Evolutionary conservation across 2,888 invertebrate species (phyloP), one percentile per base, ranked within the genome.

Genomic region (Chymomyza amoena): DNA sequence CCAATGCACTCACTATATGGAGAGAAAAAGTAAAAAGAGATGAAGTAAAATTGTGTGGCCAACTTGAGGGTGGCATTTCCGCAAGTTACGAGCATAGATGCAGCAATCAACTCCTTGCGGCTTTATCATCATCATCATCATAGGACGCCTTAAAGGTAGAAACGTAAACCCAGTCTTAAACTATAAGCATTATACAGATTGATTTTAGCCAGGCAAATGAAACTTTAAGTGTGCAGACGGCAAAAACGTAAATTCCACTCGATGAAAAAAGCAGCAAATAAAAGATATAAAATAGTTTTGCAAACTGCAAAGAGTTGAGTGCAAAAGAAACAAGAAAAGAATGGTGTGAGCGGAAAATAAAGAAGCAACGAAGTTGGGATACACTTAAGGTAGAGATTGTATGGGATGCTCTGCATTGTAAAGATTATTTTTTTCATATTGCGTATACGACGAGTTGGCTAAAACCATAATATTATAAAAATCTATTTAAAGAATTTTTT

Each of bases 1-100:
- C 89, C 88, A 81, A 75, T 83, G 88, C 84, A 88, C 89, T 89
- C 81, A 80, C 76, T 39, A 4, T 13, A 25, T 28, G 59, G 7
- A 32, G 15, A 2, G n/a, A 25, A 20, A 15, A 59, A 59, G 28
- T n/a, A 25, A 20, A 15, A 59, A 28, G 13, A 25, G 57, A 57
- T 25, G 13, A 59, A 59, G 15, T 20, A 59, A 59, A 59, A 28
- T 59, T 25, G 28, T 59, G 20, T 3, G 32, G 32, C 25, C 25
- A 20, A 25, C 10, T 32, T 32, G 25, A 20, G 25, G 25, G 59
- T 28, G 25, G 25, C 28, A 59, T 28, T 32, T 59, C 25, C 25
- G 59, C 6, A 59, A 59, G 6, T 15, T 45, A 45, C 39, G 39
- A 45, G 39, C 39, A 45, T 10, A 45, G 39, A 45, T 13, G 20